These are phyloP conservation scores for Dendronephthya gigantea DNA, from an alignment of 64 coral and sea anemone species.

Conservation along the genomic window DNA sequence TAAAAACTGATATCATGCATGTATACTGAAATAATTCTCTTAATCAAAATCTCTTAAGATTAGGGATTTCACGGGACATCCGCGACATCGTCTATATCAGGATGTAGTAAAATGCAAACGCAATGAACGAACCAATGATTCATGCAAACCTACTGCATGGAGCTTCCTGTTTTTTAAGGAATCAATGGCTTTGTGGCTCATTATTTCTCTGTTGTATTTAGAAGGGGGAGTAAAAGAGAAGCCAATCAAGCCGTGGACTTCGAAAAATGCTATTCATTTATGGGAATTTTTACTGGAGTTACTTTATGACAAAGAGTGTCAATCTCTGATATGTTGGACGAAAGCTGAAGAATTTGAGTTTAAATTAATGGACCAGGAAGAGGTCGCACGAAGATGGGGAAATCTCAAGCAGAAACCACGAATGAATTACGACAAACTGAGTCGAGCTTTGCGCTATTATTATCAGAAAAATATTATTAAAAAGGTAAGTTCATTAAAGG, in stretches of 20 bases:
- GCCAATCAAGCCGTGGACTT: not conserved
- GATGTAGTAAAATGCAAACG: too few relatives aligned
- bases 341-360: conserved; percentile 32
- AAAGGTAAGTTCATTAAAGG: conserved; percentile 31
- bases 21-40: too few relatives aligned
- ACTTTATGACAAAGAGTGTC: conserved; percentile 21
- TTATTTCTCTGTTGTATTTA: not conserved
- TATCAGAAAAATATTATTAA: conserved; percentile 47
- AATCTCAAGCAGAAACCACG: conserved; percentile 25
- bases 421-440: conserved; percentile 57
- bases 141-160: too few relatives aligned
- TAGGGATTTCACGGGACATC: too few relatives aligned
- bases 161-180: too few relatives aligned
- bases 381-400: conserved; percentile 45
- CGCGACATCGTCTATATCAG: too few relatives aligned
- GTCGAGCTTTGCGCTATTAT: conserved; percentile 46
- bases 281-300: conserved; percentile 59
- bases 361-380: conserved; percentile 38
- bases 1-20: too few relatives aligned
- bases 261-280: conserved; percentile 53
- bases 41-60: too few relatives aligned
- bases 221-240: not conserved
- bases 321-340: conserved; percentile 39
- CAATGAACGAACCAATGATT: too few relatives aligned
- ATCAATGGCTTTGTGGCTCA: too few relatives aligned